Evolutionary conservation across 2,888 invertebrate species (phyloP), one percentile per base, ranked within the genome.

Genomic region (Cylloceria caligata): DNA sequence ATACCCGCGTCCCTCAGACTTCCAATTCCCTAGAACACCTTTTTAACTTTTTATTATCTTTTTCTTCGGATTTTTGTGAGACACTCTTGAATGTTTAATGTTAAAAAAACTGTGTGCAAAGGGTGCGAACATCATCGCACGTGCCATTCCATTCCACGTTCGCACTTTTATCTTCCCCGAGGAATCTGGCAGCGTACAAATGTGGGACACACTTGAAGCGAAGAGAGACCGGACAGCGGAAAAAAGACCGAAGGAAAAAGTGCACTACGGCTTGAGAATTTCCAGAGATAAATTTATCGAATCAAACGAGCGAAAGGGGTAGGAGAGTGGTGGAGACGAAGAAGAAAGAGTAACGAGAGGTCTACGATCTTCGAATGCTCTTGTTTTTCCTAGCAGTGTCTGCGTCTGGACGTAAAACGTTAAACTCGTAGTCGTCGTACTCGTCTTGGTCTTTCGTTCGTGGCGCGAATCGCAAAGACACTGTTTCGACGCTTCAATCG

Each of bases 381-480:
- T 74, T 76, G 78, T 80, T 81, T 80, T 74, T 78, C 75, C 82
- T 81, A 7, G 34, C 79, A 62, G 77, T 64, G 65, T 82, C 80
- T 72, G 60, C 68, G 83, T 83, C 80, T 75, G 78, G 68, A 69
- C 78, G 77, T 64, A 68, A 79, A 83, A 83, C 81, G 80, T 84
- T 80, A 65, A 71, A 64, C 68, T 49, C 68, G 60, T 36, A 52
- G 65, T 52, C 64, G 27, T 74, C 52, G 16, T 75, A 7, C 11
- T 67, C 21, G 30, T 42, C 39, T 42, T 42, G 64, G 7, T 57
- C 3, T 24, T 69, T 42, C 11, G 27, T 77, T 84, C 78, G 83
- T 83, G 69, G 75, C 68, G 73, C 83, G 72, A 83, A 83, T 82
- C 65, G 79, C 79, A 76, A 77, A 83, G 83, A 82, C 19, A 57